Base-by-base conservation (phyloP, 2,797 vertebrate genomes). In the Acestrorhynchus altus region DNA sequence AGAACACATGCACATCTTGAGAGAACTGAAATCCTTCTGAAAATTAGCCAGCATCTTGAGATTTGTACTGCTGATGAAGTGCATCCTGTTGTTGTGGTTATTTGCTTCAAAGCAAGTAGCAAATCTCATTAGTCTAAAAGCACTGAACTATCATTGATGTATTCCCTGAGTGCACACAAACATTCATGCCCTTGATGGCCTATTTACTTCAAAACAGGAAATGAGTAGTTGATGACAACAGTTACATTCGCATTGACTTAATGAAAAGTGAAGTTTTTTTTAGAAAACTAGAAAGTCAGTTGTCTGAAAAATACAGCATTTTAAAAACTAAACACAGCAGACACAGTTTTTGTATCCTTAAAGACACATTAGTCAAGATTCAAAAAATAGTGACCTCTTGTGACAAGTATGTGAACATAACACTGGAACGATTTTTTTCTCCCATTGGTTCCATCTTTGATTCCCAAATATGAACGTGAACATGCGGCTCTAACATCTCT, bases 41-140 rank as follows among this genome's bases (percentile, higher is more conserved):
- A 67, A 47, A 66, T 11, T 44, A 1, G 39, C 1, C 59, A 44
- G 59, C 26, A 71, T 69, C n/a, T 67, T 15, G 1, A 40, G 46
- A 74, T 31, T 28, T 66, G n/a, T 70, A 49, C 24, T 26, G 51
- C 16, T 75, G 56, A 78, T 74, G 54, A 72, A 85, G 71, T 77
- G 66, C 42, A 61, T 80, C 42, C 52, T 66, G 60, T 56, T 74
- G 59, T 70, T 76, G 40, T 70, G n/a, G 64, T 74, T 63, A 70
- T 8, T 35, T 31, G 60, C 59, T 74, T 81, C 73, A 83, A 77
- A 79, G 73, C 52, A 81, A 74, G 60, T 39, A 40, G 70, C 26
- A 64, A 73, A 75, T 80, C 66, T 31, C 66, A 80, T 77, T 67
- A 63, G 57, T 49, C 60, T 74, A 64, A 79, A 74, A 77, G 65